Base-by-base conservation (phyloP, 2,888 invertebrate species). In the Sinelater perroti region DNA sequence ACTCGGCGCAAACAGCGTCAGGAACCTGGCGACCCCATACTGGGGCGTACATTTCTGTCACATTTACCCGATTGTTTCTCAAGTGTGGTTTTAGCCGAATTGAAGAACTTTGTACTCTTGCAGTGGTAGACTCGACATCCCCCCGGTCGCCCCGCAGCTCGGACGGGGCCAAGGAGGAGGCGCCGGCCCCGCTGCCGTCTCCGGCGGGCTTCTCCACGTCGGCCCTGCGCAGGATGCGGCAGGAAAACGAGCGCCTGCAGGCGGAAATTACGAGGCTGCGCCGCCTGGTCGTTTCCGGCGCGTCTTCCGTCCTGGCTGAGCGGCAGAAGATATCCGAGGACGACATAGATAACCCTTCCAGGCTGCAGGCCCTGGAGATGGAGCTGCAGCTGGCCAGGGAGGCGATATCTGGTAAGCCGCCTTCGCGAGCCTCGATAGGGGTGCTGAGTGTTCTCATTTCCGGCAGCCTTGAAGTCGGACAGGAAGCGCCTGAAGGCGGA, bases 401-500 rank as follows among this genome's bases (percentile, higher is more conserved):
- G 78, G 90, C 91, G 38, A 82, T 93, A 56, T 72, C 77, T 35
- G 75, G 76, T 68, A 79, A 81, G 8, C n/a, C 14, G n/a, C n/a
- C n/a, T n/a, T n/a, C n/a, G n/a, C n/a, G n/a, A n/a, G n/a, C n/a
- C n/a, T n/a, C n/a, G n/a, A n/a, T n/a, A n/a, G n/a, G n/a, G n/a
- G n/a, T n/a, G n/a, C n/a, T n/a, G n/a, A n/a, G n/a, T n/a, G n/a
- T n/a, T 52, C 73, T n/a, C n/a, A n/a, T n/a, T n/a, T n/a, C n/a
- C n/a, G n/a, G 35, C 67, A 84, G 93, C 90, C 51, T 81, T 96
- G 72, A 94, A 95, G 77, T 88, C 91, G 58, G 96, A 97, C 78
- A 85, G 95, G 61, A 93, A 95, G 78, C 85, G 94, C 64, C 82
- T 96, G 75, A 93, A 95, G 80, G 91, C 93, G 8, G 96, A 97